phyloP scores from a whole-genome alignment of 2,888 invertebrate genomes.

The Campoplex nolae region DNA sequence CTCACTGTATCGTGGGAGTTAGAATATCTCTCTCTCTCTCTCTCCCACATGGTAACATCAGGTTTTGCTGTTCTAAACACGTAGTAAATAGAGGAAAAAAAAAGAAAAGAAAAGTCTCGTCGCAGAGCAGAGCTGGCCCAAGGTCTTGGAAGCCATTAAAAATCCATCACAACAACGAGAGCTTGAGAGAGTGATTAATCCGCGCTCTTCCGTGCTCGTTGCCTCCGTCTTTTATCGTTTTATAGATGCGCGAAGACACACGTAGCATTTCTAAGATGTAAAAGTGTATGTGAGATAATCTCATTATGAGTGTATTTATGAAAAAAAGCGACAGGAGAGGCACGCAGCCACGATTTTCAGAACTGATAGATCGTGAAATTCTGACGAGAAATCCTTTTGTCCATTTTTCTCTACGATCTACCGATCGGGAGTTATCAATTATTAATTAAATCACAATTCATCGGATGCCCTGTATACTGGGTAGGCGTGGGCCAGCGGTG shows the following conservation, averaged over 20 bases:
- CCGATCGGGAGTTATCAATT: background rate
- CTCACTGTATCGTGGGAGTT: conserved; percentile 19
- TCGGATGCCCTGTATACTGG: background rate
- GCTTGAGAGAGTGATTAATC: conserved; percentile 67
- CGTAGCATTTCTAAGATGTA: background rate
- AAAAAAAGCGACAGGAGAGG: background rate
- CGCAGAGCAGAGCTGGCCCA: conserved; percentile 49
- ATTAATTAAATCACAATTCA: background rate
- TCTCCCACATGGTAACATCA: conserved; percentile 11
- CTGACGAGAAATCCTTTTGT: background rate
- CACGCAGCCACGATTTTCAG: background rate
- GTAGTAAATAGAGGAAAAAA: conserved; percentile 45
- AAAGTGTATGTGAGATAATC: background rate
- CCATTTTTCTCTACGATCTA: background rate
- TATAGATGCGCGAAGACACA: background rate
- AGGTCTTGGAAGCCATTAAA: conserved; percentile 69
- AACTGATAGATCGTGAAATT: background rate
- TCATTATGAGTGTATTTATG: background rate
- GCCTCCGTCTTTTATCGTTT: conserved; percentile 4
- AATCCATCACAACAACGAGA: conserved; percentile 67
- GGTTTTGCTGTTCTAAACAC: background rate
- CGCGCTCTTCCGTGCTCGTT: conserved; percentile 42
- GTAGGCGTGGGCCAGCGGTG: background rate
- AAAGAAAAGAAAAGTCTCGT: conserved; percentile 44
- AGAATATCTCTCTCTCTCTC: conserved; percentile 15